These are phyloP conservation scores for Lasius fuliginosus DNA, from an alignment of 2,888 invertebrate genomes.

Conservation along the genomic window DNA sequence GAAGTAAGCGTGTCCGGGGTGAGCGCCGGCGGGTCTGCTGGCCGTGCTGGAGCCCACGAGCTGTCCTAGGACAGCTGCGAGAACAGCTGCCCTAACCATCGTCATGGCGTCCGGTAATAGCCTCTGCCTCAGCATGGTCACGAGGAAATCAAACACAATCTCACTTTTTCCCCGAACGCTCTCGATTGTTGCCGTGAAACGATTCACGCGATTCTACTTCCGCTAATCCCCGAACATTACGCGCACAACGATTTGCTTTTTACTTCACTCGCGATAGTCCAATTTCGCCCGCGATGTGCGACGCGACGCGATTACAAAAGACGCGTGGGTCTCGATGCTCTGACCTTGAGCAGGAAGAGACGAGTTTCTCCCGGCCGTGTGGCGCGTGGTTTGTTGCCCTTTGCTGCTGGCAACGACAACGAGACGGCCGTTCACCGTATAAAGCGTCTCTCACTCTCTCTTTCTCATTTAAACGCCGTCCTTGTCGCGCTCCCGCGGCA, in stretches of 20 bases:
- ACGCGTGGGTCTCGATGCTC: slow-evolving; percentile 55
- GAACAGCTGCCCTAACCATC: slow-evolving; percentile 81
- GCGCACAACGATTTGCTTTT: slow-evolving; percentile 8
- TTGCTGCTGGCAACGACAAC: slow-evolving; percentile 72
- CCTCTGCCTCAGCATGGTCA: slow-evolving; percentile 79
- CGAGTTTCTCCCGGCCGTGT: slow-evolving; percentile 19
- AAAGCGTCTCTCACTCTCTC: slow-evolving; percentile 61
- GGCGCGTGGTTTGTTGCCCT: slow-evolving; percentile 76
- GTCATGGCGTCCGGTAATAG: slow-evolving; percentile 76
- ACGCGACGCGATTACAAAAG: slow-evolving; percentile 15
- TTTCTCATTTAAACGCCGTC: slow-evolving; percentile 21
- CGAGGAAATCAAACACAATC: slow-evolving; percentile 16
- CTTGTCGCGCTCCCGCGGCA: slow-evolving; percentile 49
- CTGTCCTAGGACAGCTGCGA: slow-evolving; percentile 82
- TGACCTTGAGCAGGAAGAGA: slow-evolving; percentile 71
- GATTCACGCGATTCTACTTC: slow-evolving; percentile 10
- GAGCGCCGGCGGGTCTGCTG: slow-evolving; percentile 82
- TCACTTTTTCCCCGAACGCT: not conserved
- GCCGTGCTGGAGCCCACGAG: slow-evolving; percentile 79
- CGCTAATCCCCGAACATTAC: slow-evolving; percentile 22
- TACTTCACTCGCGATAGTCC: not conserved
- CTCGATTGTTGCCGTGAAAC: not conserved
- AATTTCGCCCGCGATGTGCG: too few relatives aligned
- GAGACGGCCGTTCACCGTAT: slow-evolving; percentile 78
- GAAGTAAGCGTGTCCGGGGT: slow-evolving; percentile 88